Percentiles rank a stretch among this genome's conserved stretches.
phyloP scores from a whole-genome alignment of 2,797 vertebrate genomes.

The Tokudaia muenninki region DNA sequence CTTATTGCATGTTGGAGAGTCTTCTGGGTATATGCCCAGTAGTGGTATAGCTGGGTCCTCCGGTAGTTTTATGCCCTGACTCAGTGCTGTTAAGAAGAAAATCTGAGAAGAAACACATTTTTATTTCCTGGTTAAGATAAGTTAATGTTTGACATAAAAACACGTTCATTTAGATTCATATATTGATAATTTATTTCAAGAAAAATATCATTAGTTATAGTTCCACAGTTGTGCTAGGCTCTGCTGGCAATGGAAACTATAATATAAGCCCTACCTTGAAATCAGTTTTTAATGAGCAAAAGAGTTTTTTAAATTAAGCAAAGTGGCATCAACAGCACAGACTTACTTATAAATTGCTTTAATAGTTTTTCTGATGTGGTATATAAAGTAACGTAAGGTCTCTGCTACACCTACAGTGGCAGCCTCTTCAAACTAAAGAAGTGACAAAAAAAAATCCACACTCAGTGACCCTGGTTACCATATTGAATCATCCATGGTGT shows the following conservation, averaged over 20 bases:
- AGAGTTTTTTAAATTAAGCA: neutral
- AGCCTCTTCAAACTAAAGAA: constrained; percentile 42
- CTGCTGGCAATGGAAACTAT: neutral
- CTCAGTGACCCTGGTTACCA: neutral
- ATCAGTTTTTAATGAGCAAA: neutral
- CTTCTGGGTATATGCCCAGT: too few species aligned
- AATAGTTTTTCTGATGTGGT: constrained; percentile 43
- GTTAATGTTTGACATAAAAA: neutral
- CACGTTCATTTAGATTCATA: neutral
- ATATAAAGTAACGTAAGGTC: constrained; percentile 13
- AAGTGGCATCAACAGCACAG: neutral
- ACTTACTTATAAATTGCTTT: constrained; percentile 49
- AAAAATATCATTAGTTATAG: neutral
- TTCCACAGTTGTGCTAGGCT: neutral
- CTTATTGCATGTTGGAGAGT: too few species aligned
- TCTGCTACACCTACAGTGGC: neutral
- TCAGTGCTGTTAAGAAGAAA: neutral
- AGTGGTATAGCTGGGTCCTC: too few species aligned
- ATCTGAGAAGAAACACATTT: neutral
- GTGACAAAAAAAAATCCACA: neutral
- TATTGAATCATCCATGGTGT: neutral
- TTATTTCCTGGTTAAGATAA: neutral
- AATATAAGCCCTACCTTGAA: neutral
- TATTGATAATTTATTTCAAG: constrained; percentile 24
- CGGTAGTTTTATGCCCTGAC: too few species aligned